These are phyloP conservation scores for Acleris holmiana DNA, from an alignment of 2,888 invertebrate species.

Conservation along the genomic window DNA sequence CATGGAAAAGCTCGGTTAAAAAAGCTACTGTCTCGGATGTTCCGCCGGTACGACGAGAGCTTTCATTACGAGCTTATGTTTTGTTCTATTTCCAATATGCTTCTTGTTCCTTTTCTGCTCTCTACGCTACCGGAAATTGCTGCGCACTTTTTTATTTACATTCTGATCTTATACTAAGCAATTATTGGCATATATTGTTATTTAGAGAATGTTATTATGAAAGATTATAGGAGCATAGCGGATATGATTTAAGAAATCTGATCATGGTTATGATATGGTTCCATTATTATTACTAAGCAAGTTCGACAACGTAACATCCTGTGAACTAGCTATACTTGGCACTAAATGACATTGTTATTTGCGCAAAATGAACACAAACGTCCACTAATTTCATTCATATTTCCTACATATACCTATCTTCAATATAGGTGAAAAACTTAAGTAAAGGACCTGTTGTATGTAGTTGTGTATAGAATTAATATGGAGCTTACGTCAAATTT, in stretches of 20 bases:
- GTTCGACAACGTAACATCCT: not conserved
- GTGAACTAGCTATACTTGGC: not conserved
- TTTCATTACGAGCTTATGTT: conserved; percentile 25
- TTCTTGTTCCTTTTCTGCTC: conserved; percentile 38
- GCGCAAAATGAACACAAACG: no score
- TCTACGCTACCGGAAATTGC: conserved; percentile 50
- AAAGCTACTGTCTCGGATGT: not conserved
- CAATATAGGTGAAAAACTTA: no score
- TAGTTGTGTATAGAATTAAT: no score
- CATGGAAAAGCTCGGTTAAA: no score
- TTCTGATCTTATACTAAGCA: conserved; percentile 28
- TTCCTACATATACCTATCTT: no score
- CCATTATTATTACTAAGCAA: no score
- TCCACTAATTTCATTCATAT: no score
- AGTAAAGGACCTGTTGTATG: no score
- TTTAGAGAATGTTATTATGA: conserved; percentile 31
- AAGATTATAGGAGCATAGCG: conserved; percentile 21
- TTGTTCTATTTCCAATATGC: conserved; percentile 32
- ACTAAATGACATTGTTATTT: no score
- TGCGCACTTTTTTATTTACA: conserved; percentile 42
- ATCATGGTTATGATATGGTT: not conserved
- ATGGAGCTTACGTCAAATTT: no score
- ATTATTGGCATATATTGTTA: conserved; percentile 36
- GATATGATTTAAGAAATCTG: conserved; percentile 25
- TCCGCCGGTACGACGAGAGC: conserved; percentile 10